Conservation (phyloP, 1,140 invertebrate genomes). For the Saccostrea echinata region DNA sequence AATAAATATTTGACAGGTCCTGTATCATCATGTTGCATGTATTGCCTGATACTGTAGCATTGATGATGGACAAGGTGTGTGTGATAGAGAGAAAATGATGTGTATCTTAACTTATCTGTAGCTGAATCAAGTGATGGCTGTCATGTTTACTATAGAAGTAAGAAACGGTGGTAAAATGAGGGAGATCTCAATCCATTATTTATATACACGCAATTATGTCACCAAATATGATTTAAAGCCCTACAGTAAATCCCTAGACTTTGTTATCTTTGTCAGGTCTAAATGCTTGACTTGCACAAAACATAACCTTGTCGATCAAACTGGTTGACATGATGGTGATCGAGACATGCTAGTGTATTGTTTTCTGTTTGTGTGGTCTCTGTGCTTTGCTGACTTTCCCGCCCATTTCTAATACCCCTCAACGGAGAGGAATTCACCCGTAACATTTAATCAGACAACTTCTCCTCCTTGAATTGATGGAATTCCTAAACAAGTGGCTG, state of each 20-base stretch:
- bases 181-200: constrained; percentile 10
- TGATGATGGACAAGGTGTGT: not conserved
- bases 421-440: constrained; percentile 15
- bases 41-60: no score
- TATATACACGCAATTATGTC: constrained; percentile 31
- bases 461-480: constrained; percentile 14
- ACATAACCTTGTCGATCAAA: constrained; percentile 26
- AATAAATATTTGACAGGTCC: no score
- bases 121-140: constrained; percentile 11
- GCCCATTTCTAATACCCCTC: constrained; percentile 29
- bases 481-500: constrained; percentile 31
- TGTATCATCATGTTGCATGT: no score
- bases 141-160: constrained; percentile 29
- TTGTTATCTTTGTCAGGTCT: not conserved
- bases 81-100: not conserved
- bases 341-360: constrained; percentile 8
- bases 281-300: constrained; percentile 29
- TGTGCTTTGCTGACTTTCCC: not conserved
- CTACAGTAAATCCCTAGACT: not conserved
- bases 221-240: constrained; percentile 33
- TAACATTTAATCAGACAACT: constrained; percentile 32
- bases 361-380: constrained; percentile 25
- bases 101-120: constrained; percentile 4
- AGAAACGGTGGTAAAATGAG: not conserved
- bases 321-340: constrained; percentile 11